phyloP scores from a whole-genome alignment of 2,113 vertebrate genomes.

The Cyphomyrus discorhynchus region DNA sequence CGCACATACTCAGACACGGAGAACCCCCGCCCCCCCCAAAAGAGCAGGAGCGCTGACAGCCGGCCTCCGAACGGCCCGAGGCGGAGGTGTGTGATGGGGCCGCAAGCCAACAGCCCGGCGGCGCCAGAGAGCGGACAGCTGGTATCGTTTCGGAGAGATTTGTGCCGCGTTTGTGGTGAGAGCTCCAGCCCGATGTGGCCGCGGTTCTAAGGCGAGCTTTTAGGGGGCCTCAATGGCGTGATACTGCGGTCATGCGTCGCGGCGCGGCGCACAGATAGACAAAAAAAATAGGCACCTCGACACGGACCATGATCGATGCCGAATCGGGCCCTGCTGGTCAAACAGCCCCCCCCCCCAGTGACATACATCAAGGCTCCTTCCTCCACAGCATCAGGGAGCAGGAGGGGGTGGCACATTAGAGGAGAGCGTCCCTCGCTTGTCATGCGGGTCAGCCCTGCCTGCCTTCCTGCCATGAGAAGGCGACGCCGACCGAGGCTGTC shows the following conservation, averaged over 20 bases:
- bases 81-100: not conserved
- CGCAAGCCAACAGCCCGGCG: not conserved
- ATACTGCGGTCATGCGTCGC: not conserved
- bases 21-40: not conserved
- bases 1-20: too few species aligned
- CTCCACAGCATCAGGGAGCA: not conserved
- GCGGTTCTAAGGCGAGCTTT: not conserved
- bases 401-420: not conserved
- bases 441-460: not conserved
- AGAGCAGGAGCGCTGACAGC: not conserved
- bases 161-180: slow-evolving; percentile 37
- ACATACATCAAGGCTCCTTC: not conserved
- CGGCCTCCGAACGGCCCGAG: not conserved
- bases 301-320: not conserved
- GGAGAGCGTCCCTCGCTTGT: not conserved
- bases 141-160: slow-evolving; percentile 62
- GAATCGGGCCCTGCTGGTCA: not conserved
- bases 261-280: not conserved
- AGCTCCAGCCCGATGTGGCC: not conserved
- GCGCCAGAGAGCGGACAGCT: slow-evolving; percentile 41
- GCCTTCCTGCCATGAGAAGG: not conserved
- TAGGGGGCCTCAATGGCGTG: not conserved
- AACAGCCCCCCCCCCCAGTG: not conserved
- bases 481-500: not conserved
- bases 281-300: not conserved